phyloP scores from a whole-genome alignment of 2,888 invertebrate species.

The Tribolium freemani region DNA sequence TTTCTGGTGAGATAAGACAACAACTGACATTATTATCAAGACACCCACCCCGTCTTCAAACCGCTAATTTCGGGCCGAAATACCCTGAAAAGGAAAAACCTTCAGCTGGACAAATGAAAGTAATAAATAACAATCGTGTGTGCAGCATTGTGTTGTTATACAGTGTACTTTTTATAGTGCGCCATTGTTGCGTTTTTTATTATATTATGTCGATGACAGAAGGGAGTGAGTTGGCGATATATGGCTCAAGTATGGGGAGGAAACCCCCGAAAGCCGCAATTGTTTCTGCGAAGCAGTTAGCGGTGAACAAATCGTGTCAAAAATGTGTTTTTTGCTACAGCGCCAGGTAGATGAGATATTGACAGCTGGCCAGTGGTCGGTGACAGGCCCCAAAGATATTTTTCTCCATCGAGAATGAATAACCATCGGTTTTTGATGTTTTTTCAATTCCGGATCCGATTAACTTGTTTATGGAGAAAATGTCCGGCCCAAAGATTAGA shows the following conservation, averaged over 20 bases:
- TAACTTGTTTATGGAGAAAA: constrained; percentile 64
- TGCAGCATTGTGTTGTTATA: constrained; percentile 28
- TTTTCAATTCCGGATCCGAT: constrained; percentile 65
- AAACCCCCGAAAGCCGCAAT: constrained; percentile 18
- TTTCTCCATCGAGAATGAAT: constrained; percentile 60
- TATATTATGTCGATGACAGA: constrained; percentile 59
- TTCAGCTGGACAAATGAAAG: constrained; percentile 38
- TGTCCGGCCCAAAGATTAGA: constrained; percentile 55
- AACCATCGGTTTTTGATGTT: constrained; percentile 61
- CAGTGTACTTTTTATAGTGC: constrained; percentile 28
- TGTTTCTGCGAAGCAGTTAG: not conserved
- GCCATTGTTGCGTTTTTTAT: constrained; percentile 58
- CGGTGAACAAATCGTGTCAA: not conserved
- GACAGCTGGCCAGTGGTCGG: constrained; percentile 62
- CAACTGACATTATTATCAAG: constrained; percentile 36
- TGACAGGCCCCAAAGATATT: constrained; percentile 55
- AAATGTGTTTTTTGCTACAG: constrained; percentile 1
- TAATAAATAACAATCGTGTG: constrained; percentile 38
- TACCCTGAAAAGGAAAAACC: constrained; percentile 38
- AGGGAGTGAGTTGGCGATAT: constrained; percentile 57
- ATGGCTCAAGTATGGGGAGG: constrained; percentile 55
- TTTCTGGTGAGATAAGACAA: constrained; percentile 32
- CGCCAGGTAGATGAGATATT: constrained; percentile 48
- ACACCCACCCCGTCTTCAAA: constrained; percentile 16
- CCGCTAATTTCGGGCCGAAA: constrained; percentile 38